Evolutionary conservation across 64 coral and sea anemone genomes (phyloP).

Genomic region (Dendronephthya gigantea): DNA sequence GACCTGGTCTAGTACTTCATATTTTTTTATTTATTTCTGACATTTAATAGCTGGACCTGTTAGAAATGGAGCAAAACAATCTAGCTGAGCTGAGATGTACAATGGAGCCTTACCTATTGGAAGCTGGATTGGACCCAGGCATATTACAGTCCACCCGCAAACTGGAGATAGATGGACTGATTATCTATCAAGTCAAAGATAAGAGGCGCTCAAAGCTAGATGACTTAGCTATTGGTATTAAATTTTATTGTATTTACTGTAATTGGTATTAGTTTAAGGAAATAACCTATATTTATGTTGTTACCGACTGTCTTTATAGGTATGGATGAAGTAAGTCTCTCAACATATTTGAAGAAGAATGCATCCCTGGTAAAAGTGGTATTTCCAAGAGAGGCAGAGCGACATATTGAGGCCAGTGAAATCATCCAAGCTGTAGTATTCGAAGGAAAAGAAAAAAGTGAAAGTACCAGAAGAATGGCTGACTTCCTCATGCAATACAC

Average conservation of each 20-base stretch:
- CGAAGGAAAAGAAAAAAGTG: background rate
- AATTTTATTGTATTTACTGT: background rate
- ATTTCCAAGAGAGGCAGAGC: background rate
- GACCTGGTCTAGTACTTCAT: no score
- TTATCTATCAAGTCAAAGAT: conserved; percentile 34
- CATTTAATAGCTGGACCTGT: background rate
- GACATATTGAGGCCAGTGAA: background rate
- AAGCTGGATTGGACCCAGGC: conserved; percentile 34
- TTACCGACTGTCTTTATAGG: background rate
- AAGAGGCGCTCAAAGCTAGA: conserved; percentile 36
- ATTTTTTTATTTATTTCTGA: no score
- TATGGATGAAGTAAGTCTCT: background rate
- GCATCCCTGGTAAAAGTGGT: background rate
- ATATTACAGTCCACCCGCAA: conserved; percentile 10
- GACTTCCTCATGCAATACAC: background rate
- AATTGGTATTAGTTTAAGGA: no score
- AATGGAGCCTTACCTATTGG: conserved; percentile 33
- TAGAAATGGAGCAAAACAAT: background rate
- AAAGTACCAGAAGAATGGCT: background rate
- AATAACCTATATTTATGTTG: background rate
- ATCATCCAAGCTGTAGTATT: background rate
- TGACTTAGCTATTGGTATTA: conserved; percentile 29
- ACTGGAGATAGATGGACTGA: conserved; percentile 20
- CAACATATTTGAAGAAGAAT: background rate
- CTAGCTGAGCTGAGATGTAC: background rate